Evolutionary conservation across 2,888 invertebrate species (phyloP).

Genomic region (Teleiodes luculella): DNA sequence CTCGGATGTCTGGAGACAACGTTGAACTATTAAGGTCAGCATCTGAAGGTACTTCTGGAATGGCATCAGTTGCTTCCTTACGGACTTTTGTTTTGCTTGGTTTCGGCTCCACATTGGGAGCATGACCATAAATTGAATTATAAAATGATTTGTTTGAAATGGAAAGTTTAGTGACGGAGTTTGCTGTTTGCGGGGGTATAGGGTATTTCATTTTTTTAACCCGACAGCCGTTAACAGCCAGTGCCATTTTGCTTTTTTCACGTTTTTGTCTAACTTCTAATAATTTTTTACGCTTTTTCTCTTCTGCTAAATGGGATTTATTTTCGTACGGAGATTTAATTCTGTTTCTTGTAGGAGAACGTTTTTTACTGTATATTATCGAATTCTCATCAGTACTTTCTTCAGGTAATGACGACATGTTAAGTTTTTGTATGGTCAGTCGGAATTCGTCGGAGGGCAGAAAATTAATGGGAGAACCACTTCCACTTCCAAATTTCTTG

Average conservation of each 20-base stretch:
- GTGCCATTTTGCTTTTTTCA: conserved; percentile 55
- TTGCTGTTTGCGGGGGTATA: conserved; percentile 53
- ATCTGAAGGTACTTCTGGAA: conserved; percentile 22
- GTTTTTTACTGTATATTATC: conserved; percentile 35
- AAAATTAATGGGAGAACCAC: conserved; percentile 24
- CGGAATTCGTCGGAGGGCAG: conserved; percentile 42
- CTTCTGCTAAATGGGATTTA: conserved; percentile 53
- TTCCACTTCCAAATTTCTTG: conserved; percentile 21
- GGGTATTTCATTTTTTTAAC: conserved; percentile 49
- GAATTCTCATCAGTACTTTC: conserved; percentile 44
- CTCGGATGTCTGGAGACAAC: conserved; percentile 5
- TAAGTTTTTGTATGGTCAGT: conserved; percentile 45
- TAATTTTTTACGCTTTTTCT: conserved; percentile 59
- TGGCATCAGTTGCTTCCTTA: conserved; percentile 30
- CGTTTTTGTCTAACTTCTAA: conserved; percentile 62
- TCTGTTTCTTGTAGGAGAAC: conserved; percentile 47
- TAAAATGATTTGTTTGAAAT: conserved; percentile 71
- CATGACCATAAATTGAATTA: conserved; percentile 64
- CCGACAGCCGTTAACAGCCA: conserved; percentile 50
- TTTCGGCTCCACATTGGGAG: not conserved
- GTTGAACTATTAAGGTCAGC: not conserved
- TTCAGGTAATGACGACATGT: conserved; percentile 45
- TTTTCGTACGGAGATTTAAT: conserved; percentile 71
- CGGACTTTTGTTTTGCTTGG: conserved; percentile 28
- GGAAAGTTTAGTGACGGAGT: conserved; percentile 65